Evolutionary conservation across 2,113 vertebrate genomes (phyloP), one percentile per base, ranked within the genome.

Genomic region (Microtus pennsylvanicus): DNA sequence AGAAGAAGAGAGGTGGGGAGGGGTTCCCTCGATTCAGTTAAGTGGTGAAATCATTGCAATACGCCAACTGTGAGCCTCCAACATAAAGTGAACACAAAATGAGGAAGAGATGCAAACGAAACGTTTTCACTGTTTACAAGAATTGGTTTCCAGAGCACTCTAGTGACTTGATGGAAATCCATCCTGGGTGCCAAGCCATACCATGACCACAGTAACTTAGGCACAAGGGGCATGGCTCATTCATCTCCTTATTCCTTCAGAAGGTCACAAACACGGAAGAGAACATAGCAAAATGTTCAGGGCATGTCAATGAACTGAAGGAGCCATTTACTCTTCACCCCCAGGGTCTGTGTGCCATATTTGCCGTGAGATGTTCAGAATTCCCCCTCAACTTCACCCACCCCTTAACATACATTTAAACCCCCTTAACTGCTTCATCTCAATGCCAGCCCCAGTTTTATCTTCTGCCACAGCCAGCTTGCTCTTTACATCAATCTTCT

Each of bases 311-410:
- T 21, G 47, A 38, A 65, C 35, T 65, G 12, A 75, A 82, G 19
- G 38, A 13, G 19, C 8, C 52, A 63, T 28, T 50, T 10, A 6
- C 24, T 96, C 47, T 86, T 83, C 45, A 45, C 38, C n/a, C 19
- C 2, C 1, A 38, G 67, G 5, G 9, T 81, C 45, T 17, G 33
- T 3, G 21, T 17, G 21, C 35, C 0, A 9, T 17, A 2, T 72
- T 58, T 93, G 14, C 38, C 80, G 33, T 21, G 8, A 7, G 5
- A 17, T n/a, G 58, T 70, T 92, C 28, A 67, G 65, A 33, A 74
- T 33, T 77, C 26, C 77, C 22, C 55, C 55, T 58, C 16, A 58
- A 58, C 19, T 30, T 81, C 80, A 72, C 42, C 3, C n/a, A 94
- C 72, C 69, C 58, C 50, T 76, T 38, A 93, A 38, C 8, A 52